phyloP scores from a whole-genome alignment of 2,888 invertebrate species.

The Drosophila parthenogenetica region DNA sequence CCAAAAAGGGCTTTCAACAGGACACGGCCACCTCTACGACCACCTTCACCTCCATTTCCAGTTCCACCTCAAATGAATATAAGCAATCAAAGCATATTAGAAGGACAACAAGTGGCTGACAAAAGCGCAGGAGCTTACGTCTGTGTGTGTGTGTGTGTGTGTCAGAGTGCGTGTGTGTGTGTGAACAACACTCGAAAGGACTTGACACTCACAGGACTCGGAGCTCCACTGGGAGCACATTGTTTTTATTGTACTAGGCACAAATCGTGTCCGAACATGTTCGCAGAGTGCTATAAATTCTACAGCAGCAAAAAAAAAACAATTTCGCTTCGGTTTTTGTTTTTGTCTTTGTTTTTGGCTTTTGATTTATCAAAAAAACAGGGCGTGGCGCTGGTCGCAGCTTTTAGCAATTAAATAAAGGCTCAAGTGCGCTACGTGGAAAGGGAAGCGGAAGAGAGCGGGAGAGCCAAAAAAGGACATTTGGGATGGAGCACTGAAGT shows the following conservation, averaged over 20 bases:
- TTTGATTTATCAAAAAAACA: constrained; percentile 6
- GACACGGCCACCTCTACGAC: background rate
- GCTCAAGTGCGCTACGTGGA: constrained; percentile 32
- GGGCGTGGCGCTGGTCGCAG: constrained; percentile 36
- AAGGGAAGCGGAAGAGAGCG: background rate
- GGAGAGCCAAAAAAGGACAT: constrained; percentile 15
- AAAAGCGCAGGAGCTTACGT: constrained; percentile 39
- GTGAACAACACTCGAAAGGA: constrained; percentile 41
- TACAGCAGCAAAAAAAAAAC: constrained; percentile 47
- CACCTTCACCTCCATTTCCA: background rate
- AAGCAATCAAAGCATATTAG: constrained; percentile 49
- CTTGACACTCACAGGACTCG: constrained; percentile 4
- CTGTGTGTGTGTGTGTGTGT: background rate
- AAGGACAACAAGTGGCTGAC: constrained; percentile 61
- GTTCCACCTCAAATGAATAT: constrained; percentile 21
- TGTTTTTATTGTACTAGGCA: constrained; percentile 23
- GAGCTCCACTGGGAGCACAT: constrained; percentile 26
- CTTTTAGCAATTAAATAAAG: constrained; percentile 65
- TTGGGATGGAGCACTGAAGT: constrained; percentile 38
- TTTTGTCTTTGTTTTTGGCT: background rate
- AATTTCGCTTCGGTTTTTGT: constrained; percentile 12
- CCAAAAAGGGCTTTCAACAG: background rate
- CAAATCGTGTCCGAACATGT: constrained; percentile 31
- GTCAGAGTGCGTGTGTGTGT: constrained; percentile 1
- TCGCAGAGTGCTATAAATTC: constrained; percentile 59